Conservation (phyloP, 2,888 invertebrate species). For the Drosophila greeni region DNA sequence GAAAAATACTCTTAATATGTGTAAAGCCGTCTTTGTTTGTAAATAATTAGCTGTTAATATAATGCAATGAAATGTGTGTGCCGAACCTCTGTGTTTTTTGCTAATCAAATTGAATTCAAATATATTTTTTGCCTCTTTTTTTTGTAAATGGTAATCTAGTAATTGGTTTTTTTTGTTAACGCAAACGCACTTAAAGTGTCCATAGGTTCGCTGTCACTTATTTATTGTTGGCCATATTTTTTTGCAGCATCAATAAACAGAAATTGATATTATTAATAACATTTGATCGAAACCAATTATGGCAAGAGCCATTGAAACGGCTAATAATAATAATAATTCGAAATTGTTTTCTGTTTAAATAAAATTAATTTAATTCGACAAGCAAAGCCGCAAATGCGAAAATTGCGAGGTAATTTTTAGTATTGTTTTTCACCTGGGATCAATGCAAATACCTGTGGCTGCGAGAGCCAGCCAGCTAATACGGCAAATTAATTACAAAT, state of each 20-base stretch:
- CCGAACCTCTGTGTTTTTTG: background rate
- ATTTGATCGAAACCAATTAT: constrained; percentile 60
- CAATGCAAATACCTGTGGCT: constrained; percentile 30
- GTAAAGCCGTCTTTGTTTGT: background rate
- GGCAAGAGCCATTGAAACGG: constrained; percentile 49
- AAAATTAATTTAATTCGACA: constrained; percentile 68
- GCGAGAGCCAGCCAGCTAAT: constrained; percentile 53
- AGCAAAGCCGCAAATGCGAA: constrained; percentile 62
- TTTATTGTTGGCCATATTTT: constrained; percentile 18
- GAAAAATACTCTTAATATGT: background rate
- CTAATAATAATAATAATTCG: constrained; percentile 53
- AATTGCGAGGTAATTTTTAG: constrained; percentile 46
- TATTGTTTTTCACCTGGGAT: constrained; percentile 6
- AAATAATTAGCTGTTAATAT: constrained; percentile 3
- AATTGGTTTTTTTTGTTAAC: constrained; percentile 8
- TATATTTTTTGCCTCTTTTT: background rate
- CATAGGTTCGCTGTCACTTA: constrained; percentile 41
- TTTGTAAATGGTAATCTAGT: background rate
- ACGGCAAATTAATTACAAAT: constrained; percentile 72
- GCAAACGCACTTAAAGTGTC: constrained; percentile 9
- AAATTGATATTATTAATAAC: constrained; percentile 60
- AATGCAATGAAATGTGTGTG: background rate
- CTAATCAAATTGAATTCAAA: background rate
- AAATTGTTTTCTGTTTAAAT: constrained; percentile 53
- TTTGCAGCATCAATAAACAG: constrained; percentile 11